These are phyloP conservation scores for Reticulitermes lucifugus DNA, from an alignment of 2,888 invertebrate species.

Conservation along the genomic window DNA sequence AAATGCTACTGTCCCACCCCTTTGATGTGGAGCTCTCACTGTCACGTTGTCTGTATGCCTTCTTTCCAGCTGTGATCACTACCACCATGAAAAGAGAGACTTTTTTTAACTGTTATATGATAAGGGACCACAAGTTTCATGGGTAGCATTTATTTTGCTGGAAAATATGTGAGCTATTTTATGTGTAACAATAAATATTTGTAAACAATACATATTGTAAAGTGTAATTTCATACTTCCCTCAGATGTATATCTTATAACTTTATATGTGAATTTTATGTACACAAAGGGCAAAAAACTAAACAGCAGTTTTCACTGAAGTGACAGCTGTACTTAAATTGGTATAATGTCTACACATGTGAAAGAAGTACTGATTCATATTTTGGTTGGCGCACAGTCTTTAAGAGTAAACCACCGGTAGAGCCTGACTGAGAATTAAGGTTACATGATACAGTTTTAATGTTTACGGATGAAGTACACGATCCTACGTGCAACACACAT, in stretches of 20 bases:
- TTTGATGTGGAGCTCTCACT: slow-evolving; percentile 19
- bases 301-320: neutral
- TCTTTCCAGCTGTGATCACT: slow-evolving; percentile 43
- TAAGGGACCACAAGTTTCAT: slow-evolving; percentile 53
- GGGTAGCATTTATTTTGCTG: slow-evolving; percentile 48
- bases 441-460: slow-evolving; percentile 13
- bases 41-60: slow-evolving; percentile 37
- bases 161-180: slow-evolving; percentile 37
- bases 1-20: slow-evolving; percentile 7
- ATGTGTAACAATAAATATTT: slow-evolving; percentile 29
- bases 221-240: slow-evolving; percentile 26
- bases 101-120: slow-evolving; percentile 43
- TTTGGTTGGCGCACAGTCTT: neutral
- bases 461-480: neutral
- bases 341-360: neutral
- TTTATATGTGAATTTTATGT: slow-evolving; percentile 34
- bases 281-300: neutral
- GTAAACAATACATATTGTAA: slow-evolving; percentile 29
- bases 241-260: slow-evolving; percentile 32
- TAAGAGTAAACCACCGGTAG: neutral
- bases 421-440: slow-evolving; percentile 8
- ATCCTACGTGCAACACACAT: neutral
- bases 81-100: slow-evolving; percentile 36
- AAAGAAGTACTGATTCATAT: neutral
- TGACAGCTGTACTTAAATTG: neutral